Evolutionary conservation across 35 echinoderm and acorn worm species (phyloP).

Genomic region (Ophioderma brevispina): DNA sequence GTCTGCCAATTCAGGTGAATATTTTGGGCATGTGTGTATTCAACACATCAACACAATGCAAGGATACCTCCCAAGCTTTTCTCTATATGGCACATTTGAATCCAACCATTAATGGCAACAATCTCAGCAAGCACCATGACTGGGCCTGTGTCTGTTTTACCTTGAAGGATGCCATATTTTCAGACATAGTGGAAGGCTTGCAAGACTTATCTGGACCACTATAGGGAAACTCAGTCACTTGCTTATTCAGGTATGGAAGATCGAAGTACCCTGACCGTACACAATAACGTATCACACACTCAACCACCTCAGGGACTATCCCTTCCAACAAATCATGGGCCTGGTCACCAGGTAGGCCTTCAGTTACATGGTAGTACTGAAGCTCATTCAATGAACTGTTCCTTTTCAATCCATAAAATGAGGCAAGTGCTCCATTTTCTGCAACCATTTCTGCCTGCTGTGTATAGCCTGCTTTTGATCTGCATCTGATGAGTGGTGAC

Average conservation of each 20-base stretch:
- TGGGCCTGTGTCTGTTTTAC: conserved; percentile 58
- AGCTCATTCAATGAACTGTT: conserved; percentile 13
- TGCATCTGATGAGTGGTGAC: neutral
- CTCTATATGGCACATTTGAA: conserved; percentile 25
- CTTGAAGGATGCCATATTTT: conserved; percentile 6
- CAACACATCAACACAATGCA: conserved; percentile 57
- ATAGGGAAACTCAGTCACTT: conserved; percentile 42
- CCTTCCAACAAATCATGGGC: conserved; percentile 61
- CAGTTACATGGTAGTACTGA: conserved; percentile 48
- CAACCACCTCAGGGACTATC: conserved; percentile 47
- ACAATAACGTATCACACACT: conserved; percentile 41
- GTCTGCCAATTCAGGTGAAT: neutral
- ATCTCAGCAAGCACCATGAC: conserved; percentile 48
- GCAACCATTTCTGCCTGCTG: conserved; percentile 29
- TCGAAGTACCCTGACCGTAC: conserved; percentile 48
- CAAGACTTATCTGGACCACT: conserved; percentile 24
- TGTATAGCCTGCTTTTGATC: conserved; percentile 5
- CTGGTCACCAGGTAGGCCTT: conserved; percentile 44
- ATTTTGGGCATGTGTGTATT: conserved; percentile 23
- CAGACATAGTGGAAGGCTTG: conserved; percentile 50
- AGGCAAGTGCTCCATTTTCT: conserved; percentile 18
- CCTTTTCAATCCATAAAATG: conserved; percentile 46
- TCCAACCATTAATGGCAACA: conserved; percentile 55
- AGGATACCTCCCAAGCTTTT: conserved; percentile 19
- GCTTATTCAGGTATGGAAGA: conserved; percentile 38